phyloP scores from a whole-genome alignment of 2,888 invertebrate genomes.

The Tanytarsus gracilentus region DNA sequence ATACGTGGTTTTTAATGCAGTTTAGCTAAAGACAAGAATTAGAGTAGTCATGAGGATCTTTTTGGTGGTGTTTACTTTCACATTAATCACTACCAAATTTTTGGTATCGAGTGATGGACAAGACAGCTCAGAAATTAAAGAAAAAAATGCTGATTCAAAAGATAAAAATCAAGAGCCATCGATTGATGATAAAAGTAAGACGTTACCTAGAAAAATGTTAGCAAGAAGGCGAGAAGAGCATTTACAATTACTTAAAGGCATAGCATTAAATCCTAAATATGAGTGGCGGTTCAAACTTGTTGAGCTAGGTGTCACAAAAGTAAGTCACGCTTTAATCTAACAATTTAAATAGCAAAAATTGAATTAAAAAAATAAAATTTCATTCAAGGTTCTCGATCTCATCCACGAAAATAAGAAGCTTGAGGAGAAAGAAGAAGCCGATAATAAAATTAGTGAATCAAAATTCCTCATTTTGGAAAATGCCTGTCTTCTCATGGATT shows the following conservation, averaged over 20 bases:
- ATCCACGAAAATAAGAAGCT: not conserved
- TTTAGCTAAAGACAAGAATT: too few relatives aligned
- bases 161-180: not conserved
- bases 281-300: slow-evolving; percentile 29
- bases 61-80: too few relatives aligned
- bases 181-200: not conserved
- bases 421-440: not conserved
- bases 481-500: slow-evolving; percentile 30
- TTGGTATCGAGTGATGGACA: not conserved
- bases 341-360: too few relatives aligned
- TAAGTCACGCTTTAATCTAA: too few relatives aligned
- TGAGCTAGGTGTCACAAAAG: slow-evolving; percentile 21
- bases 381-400: too few relatives aligned
- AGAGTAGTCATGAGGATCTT: too few relatives aligned
- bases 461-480: slow-evolving; percentile 29
- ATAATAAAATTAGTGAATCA: slow-evolving; percentile 20
- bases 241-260: slow-evolving; percentile 17
- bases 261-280: slow-evolving; percentile 24
- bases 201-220: slow-evolving; percentile 23
- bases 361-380: too few relatives aligned
- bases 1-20: too few relatives aligned
- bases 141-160: not conserved
- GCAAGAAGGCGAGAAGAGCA: slow-evolving; percentile 30
- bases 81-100: too few relatives aligned
- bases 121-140: too few relatives aligned